Evolutionary conservation across 2,113 vertebrate species (phyloP), one percentile per base, ranked within the genome.

Genomic region (Corythornis cristatus): DNA sequence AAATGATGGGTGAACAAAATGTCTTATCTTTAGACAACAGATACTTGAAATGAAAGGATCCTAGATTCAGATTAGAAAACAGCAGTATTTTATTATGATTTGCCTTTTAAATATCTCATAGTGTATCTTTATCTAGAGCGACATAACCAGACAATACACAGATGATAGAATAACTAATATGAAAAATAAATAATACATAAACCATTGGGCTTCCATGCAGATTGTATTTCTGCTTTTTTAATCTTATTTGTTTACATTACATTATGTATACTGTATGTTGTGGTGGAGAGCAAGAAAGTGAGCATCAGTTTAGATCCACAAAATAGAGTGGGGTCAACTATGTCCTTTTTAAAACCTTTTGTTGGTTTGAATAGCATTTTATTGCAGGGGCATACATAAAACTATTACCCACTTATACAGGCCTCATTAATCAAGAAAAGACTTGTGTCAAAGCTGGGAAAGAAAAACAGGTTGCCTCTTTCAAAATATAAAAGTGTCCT

Each of bases 401-500:
- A 89, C 25, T 86, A 31, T 77, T 71, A 82, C n/a, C 33, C 20
- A 51, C 23, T 77, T 70, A 72, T 17, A 67, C 9, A 75, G 54
- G 31, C 43, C 48, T 84, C 82, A 85, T 79, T 95, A 86, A 80
- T 77, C 74, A 89, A 79, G 51, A 25, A 71, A 83, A 83, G 13
- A 80, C 23, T 86, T 75, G 20, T 11, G 33, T 25, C 51, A 89
- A 89, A 93, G 35, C 62, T 91, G 66, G 35, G 73, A 82, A 87
- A 93, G 56, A 86, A 88, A 93, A 86, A 87, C 58, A 93, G 81
- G 79, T 83, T 89, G 72, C 67, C 64, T 87, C 58, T 90, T 93
- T 89, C 57, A 93, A 94, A 95, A 86, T 81, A 61, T 51, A 11
- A 89, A 91, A 85, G 25, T 62, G 64, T 68, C 51, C 67, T 84